Base-by-base conservation (phyloP, 2,113 vertebrate species). In the Onychostruthus taczanowskii region DNA sequence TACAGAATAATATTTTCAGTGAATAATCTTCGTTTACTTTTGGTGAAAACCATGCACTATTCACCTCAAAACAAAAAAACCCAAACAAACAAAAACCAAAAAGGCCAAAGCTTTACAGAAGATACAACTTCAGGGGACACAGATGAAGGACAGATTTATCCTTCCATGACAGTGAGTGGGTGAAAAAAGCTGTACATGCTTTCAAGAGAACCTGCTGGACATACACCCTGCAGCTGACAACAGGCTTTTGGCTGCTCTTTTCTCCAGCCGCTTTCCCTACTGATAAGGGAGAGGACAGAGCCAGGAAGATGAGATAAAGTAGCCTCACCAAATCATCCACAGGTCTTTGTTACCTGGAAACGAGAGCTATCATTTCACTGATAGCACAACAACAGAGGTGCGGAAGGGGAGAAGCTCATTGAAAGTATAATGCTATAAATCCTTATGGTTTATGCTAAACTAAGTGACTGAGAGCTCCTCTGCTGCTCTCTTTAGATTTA, bases 301-400 rank as follows among this genome's bases (percentile, higher is more conserved):
- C 2, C 19, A 63, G 1, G 8, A 20, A 93, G 56, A 79, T 86
- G 81, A 95, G 39, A 90, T 31, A 93, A 95, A 28, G 66, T 1
- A 93, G 75, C 64, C 73, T 92, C 11, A 7, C 28, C 4, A 9
- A 83, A 87, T 80, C 81, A 97, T 86, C 86, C 94, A 61, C 64
- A 81, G 56, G 61, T 87, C 81, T 96, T 83, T 80, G 93, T 91
- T 95, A 94, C 86, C 86, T 84, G 55, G 94, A 96, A 91, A 95
- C 64, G 23, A 94, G 69, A 91, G 68, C 64, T 73, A 74, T 82
- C 49, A 86, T 84, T 93, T 92, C 61, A 67, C 64, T 80, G 82
- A 94, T 41, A 83, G 68, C 79, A 95, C 87, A 93, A 33, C 47
- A 83, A 72, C 67, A 88, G 39, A 62, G 46, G 52, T 64, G 55